These are phyloP conservation scores for Sebastes fasciatus DNA, from an alignment of 2,113 vertebrate species.

Conservation along the genomic window DNA sequence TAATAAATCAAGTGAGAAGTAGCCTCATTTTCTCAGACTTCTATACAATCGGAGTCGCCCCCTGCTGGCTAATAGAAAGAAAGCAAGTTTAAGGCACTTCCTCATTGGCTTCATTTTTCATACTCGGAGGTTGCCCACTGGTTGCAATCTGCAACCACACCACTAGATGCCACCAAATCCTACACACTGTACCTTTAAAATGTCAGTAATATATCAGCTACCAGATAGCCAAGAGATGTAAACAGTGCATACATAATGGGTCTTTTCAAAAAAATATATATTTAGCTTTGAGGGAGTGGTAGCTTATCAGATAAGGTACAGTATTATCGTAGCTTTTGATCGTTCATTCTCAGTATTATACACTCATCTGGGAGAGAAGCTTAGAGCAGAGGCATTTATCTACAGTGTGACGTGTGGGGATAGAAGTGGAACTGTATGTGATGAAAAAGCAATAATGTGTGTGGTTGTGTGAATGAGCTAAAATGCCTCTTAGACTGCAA, in stretches of 20 bases:
- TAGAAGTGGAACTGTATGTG: neutral
- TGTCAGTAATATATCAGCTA: constrained; percentile 47
- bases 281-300: constrained; percentile 71
- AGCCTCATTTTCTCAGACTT: too few species aligned
- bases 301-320: constrained; percentile 70
- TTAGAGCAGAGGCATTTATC: constrained; percentile 28
- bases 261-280: constrained; percentile 6
- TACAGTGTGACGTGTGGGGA: constrained; percentile 9
- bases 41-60: too few species aligned
- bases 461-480: constrained; percentile 29
- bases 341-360: constrained; percentile 70
- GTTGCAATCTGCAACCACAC: too few species aligned
- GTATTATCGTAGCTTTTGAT: constrained; percentile 68
- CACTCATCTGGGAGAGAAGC: constrained; percentile 42
- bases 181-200: neutral
- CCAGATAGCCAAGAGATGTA: constrained; percentile 33
- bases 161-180: too few species aligned
- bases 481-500: constrained; percentile 39
- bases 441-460: constrained; percentile 11
- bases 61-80: too few species aligned
- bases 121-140: too few species aligned
- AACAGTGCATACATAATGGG: constrained; percentile 33
- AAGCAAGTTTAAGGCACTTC: too few species aligned
- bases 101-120: too few species aligned
- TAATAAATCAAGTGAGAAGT: too few species aligned